Base-by-base conservation (phyloP, 2,797 vertebrate species). In the Lacerta viridis region DNA sequence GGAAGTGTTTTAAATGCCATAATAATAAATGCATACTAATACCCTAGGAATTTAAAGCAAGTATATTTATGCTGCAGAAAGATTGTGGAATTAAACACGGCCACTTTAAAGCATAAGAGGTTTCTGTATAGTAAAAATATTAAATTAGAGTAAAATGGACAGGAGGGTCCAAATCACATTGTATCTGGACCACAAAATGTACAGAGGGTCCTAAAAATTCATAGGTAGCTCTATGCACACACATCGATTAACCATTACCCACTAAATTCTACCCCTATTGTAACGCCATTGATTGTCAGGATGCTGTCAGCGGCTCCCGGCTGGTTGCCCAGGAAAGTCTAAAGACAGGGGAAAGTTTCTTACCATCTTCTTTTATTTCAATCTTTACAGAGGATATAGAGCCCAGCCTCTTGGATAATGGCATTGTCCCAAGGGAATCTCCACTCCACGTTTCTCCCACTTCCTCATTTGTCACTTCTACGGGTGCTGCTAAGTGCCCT, bases 21-120 rank as follows among this genome's bases (percentile, higher is more conserved):
- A 93, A 94, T 90, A 93, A 94, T 87, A 90, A 91, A 90, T 92
- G 83, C 59, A 90, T 83, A 88, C 80, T 88, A 91, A 93, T 82
- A 88, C 23, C 13, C 29, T 93, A 41, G 23, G 59, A 94, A 77
- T 79, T 85, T 82, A 43, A 25, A 85, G 64, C 25, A 89, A 79
- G 88, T 72, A 36, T 2, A 55, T 36, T 90, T 79, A 90, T 71
- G 3, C 69, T 59, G 84, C 41, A 68, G 83, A 91, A 93, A 93
- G 83, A 55, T 10, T 86, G 4, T 76, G 64, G 87, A 93, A 92
- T 94, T 89, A 76, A 41, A 7, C 74, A 74, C 1, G 50, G 55
- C 84, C 66, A 83, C 39, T 94, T 90, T 87, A 11, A 87, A 91
- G 36, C 3, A 8, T 39, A 92, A 83, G 79, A 84, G 18, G 81